A percentile compares a stretch with the other conserved stretches of the same genome.
Conservation (phyloP, 2,113 vertebrate species). For the Falco punctatus region DNA sequence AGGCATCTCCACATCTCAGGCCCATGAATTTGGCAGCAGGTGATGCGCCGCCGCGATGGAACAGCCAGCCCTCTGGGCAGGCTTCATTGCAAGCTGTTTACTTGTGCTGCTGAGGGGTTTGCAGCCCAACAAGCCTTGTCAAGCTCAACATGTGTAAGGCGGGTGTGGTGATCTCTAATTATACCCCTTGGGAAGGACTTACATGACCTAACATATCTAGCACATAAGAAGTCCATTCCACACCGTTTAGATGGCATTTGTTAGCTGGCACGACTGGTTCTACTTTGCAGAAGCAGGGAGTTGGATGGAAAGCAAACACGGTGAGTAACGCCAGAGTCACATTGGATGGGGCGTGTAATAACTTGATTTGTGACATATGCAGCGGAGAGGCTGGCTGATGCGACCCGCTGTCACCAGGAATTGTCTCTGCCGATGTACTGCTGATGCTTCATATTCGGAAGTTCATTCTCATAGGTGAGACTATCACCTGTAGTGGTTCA, state of each 20-base stretch:
- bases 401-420: background rate
- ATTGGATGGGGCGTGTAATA: background rate
- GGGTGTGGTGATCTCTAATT: background rate
- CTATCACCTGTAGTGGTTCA: fast-evolving
- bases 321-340: background rate
- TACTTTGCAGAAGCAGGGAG: background rate
- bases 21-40: background rate
- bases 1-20: background rate
- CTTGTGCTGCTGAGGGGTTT: background rate
- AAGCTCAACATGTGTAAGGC: background rate
- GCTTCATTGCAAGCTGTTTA: background rate
- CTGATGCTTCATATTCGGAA: background rate
- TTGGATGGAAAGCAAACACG: background rate
- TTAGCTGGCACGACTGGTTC: background rate
- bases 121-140: background rate
- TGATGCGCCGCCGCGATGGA: background rate
- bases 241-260: background rate
- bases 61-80: background rate
- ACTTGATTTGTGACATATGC: background rate
- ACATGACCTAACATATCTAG: background rate
- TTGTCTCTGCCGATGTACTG: background rate
- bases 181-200: background rate
- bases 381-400: background rate
- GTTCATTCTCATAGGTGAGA: background rate
- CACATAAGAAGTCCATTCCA: background rate